Percentiles rank a stretch among this genome's conserved stretches.
Evolutionary conservation across 2,888 invertebrate genomes (phyloP).

Genomic region (Argyresthia albistria): DNA sequence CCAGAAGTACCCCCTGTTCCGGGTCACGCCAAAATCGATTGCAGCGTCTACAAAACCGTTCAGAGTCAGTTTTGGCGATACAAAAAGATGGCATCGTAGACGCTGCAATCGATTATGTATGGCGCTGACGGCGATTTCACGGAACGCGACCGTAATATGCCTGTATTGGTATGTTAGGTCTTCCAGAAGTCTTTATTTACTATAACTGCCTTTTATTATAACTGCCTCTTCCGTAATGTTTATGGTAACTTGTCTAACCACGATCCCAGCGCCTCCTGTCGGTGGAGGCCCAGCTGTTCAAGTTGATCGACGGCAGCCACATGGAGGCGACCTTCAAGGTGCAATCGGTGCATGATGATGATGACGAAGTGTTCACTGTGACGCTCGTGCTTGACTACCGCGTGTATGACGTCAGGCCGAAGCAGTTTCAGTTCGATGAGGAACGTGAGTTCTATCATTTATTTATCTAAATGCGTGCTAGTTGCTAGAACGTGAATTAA

Average conservation of each 20-base stretch:
- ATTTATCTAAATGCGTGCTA: too few species aligned
- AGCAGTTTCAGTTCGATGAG: conserved; percentile 33
- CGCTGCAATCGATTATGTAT: too few species aligned
- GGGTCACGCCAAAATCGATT: too few species aligned
- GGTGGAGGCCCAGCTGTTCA: conserved; percentile 41
- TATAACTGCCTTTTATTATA: not conserved
- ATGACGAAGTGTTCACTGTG: conserved; percentile 25
- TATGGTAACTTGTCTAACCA: not conserved
- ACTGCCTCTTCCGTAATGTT: too few species aligned
- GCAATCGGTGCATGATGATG: conserved; percentile 26
- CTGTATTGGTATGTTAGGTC: too few species aligned
- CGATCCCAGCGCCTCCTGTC: conserved; percentile 32
- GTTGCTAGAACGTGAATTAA: too few species aligned
- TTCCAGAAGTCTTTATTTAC: not conserved
- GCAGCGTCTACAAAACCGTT: too few species aligned
- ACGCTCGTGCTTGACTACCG: conserved; percentile 43
- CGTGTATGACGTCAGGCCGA: conserved; percentile 47
- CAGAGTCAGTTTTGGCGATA: too few species aligned
- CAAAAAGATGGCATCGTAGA: too few species aligned
- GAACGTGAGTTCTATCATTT: conserved; percentile 36
- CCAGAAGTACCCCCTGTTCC: too few species aligned
- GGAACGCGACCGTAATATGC: too few species aligned
- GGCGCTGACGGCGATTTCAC: too few species aligned
- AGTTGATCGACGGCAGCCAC: conserved; percentile 43
- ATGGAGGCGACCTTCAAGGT: conserved; percentile 38